These are phyloP conservation scores for Amiota minor DNA, from an alignment of 2,888 invertebrate genomes.

Conservation along the genomic window DNA sequence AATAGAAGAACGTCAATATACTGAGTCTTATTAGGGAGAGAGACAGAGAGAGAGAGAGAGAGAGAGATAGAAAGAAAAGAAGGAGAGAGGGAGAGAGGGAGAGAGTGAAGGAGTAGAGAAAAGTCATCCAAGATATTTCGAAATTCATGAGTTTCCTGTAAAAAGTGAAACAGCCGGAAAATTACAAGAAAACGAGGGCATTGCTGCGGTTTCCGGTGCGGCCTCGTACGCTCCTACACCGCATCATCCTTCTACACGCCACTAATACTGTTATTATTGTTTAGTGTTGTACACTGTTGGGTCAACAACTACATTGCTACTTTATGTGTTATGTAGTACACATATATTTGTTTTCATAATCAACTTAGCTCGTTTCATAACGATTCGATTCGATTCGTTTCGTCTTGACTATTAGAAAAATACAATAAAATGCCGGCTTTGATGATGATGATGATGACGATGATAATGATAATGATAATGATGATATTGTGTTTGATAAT, in stretches of 20 bases:
- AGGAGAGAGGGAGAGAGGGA: neutral
- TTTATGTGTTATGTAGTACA: neutral
- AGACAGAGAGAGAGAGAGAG: neutral
- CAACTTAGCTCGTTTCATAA: neutral
- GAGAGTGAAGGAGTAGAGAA: neutral
- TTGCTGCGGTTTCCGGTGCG: conserved; percentile 25
- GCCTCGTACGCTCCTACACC: no score
- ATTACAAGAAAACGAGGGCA: conserved; percentile 52
- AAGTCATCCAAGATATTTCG: conserved; percentile 18
- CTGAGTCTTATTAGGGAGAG: neutral
- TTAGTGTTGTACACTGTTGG: neutral
- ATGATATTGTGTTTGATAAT: no score
- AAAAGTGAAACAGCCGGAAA: conserved; percentile 63
- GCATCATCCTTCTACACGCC: no score
- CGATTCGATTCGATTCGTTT: neutral
- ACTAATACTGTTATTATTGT: neutral
- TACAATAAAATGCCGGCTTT: no score
- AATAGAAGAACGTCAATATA: neutral
- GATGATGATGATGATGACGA: no score
- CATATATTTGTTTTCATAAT: neutral
- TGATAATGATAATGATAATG: no score
- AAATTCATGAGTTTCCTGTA: conserved; percentile 63
- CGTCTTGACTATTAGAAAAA: neutral
- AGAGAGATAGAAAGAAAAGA: neutral
- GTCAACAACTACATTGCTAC: neutral